Base-by-base conservation (phyloP, 2,888 invertebrate species). In the Stictocephala bisonia region DNA sequence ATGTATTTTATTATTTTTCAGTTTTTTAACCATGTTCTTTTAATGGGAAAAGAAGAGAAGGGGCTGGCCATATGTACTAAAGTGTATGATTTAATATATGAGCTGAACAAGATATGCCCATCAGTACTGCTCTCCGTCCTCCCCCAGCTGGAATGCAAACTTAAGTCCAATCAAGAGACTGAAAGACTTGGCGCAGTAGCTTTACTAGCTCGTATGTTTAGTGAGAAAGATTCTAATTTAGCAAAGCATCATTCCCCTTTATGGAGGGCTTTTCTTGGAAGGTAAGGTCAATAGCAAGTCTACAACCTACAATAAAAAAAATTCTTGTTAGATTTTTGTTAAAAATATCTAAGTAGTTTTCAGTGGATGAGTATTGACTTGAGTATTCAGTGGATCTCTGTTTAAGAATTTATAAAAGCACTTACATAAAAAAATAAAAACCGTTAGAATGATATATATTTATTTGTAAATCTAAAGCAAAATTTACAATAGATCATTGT, bases 1-100 rank as follows among this genome's bases (percentile, higher is more conserved):
- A 27, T 35, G 24, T 18, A 71, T 18, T 73, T 75, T 73, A 76
- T 76, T 80, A 79, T 74, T 77, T 85, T 86, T 6, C 86, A 96
- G 92, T 98, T 98, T 84, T 97, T 98, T 87, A 97, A 97, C 86
- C 96, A 96, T 84, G 94, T 96, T 41, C 86, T 98, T 73, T 95
- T 98, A 80, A 87, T 97, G 84, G 97, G 97, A 71, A 96, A 95
- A 84, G 93, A 94, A 82, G 94, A 95, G 82, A 92, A 91, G 80
- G 90, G 88, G 76, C 87, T 94, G 64, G 87, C 90, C 77, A 94
- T 95, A 80, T 91, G 91, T 81, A 87, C 88, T 58, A 94, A 95
- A 87, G 92, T 98, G 40, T 98, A 96, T 85, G 97, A 98, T 85
- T 88, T 99, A 77, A 96, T 99, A 78, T 97, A 97, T 83, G 98